These are phyloP conservation scores for Pheosia tremula DNA, from an alignment of 2,888 invertebrate genomes.

Conservation along the genomic window DNA sequence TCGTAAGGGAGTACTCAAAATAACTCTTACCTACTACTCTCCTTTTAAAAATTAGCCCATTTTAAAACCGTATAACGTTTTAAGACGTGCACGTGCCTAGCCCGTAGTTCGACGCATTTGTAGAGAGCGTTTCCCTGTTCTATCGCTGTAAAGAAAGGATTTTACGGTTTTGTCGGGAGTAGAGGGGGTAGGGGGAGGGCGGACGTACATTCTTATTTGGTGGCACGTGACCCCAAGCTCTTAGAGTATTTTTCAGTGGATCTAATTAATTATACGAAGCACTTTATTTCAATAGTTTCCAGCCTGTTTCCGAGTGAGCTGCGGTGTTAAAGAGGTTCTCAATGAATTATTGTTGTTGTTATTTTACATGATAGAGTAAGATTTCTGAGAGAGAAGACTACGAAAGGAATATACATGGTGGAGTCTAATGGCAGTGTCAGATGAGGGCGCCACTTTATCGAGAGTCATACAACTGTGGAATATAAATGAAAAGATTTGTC, in stretches of 20 bases:
- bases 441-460: too few species aligned
- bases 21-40: background rate
- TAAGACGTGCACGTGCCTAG: conserved; percentile 41
- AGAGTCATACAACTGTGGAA: too few species aligned
- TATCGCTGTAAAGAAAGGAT: conserved; percentile 62
- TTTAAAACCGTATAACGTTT: conserved; percentile 39
- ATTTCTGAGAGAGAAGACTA: too few species aligned
- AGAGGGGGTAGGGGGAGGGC: conserved; percentile 20
- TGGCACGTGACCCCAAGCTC: conserved; percentile 58
- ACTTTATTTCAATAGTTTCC: background rate
- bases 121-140: conserved; percentile 70
- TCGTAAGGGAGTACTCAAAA: background rate
- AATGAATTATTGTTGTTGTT: too few species aligned
- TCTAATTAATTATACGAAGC: conserved; percentile 14
- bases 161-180: conserved; percentile 57
- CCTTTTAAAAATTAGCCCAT: conserved; percentile 42
- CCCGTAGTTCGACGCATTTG: conserved; percentile 48
- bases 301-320: too few species aligned
- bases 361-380: too few species aligned
- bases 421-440: too few species aligned
- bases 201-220: conserved; percentile 62
- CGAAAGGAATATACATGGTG: too few species aligned
- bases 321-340: too few species aligned
- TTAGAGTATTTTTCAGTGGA: conserved; percentile 38
- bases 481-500: too few species aligned